Conservation (phyloP, 1,140 invertebrate species). For the Drosophila seguyi region DNA sequence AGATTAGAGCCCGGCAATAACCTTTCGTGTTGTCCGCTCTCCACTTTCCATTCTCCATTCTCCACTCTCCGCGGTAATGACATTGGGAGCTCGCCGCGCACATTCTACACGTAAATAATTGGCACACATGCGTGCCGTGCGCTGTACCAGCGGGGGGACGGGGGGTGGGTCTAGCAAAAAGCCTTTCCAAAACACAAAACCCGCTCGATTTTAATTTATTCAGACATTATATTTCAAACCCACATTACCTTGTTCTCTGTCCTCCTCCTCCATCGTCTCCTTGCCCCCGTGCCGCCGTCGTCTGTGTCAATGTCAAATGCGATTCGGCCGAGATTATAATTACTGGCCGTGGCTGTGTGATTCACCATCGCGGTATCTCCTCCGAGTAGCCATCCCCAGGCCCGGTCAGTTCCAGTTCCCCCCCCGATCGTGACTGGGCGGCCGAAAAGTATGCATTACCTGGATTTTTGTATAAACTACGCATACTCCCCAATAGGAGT, state of each 20-base stretch:
- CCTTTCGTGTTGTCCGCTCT: constrained; percentile 29
- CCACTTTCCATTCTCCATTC: constrained; percentile 13
- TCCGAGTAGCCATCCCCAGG: constrained; percentile 3
- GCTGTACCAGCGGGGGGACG: background rate
- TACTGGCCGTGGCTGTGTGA: constrained; percentile 22
- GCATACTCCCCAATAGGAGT: background rate
- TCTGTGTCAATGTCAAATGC: constrained; percentile 50
- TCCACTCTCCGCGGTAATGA: constrained; percentile 55
- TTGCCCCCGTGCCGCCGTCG: constrained; percentile 37
- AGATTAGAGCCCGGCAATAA: constrained; percentile 59
- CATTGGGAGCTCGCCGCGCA: constrained; percentile 50
- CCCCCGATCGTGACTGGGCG: no score
- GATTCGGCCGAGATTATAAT: constrained; percentile 34
- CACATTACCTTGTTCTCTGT: constrained; percentile 29
- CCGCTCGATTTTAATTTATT: constrained; percentile 41
- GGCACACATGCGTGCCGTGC: constrained; percentile 21
- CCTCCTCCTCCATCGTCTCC: constrained; percentile 20
- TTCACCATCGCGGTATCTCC: constrained; percentile 24
- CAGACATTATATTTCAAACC: constrained; percentile 24
- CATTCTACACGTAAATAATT: constrained; percentile 62
- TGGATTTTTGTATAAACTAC: background rate
- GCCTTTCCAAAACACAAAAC: constrained; percentile 34
- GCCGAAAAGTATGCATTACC: constrained; percentile 21
- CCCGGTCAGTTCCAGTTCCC: background rate
- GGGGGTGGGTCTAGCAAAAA: constrained; percentile 22